These are phyloP conservation scores for Lasius fuliginosus DNA, from an alignment of 2,888 invertebrate genomes.

Conservation along the genomic window DNA sequence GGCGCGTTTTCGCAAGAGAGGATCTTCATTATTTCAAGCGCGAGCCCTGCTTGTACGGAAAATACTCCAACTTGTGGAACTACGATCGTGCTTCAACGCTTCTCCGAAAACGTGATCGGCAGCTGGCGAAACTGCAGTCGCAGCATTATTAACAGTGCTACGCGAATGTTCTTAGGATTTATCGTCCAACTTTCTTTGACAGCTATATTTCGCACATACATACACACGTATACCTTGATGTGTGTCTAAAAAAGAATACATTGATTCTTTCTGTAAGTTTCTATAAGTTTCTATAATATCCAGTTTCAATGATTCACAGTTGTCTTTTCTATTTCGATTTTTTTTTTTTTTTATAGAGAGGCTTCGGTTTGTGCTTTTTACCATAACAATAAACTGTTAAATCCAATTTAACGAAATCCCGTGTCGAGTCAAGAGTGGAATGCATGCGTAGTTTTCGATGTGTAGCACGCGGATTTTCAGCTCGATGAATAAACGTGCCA, in stretches of 20 bases:
- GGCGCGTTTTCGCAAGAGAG: conserved; percentile 58
- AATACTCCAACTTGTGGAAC: conserved; percentile 22
- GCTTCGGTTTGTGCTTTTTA: neutral
- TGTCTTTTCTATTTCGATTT: too few species aligned
- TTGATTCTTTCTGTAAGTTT: neutral
- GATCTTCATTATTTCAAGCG: conserved; percentile 54
- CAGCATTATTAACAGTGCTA: conserved; percentile 29
- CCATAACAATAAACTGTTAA: conserved; percentile 19
- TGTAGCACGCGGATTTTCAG: conserved; percentile 16
- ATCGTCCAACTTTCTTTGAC: conserved; percentile 41
- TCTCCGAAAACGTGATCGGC: conserved; percentile 44
- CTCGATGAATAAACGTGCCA: conserved; percentile 21
- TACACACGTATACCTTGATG: neutral
- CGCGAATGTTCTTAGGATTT: conserved; percentile 32
- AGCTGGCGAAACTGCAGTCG: conserved; percentile 31
- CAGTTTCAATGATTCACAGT: neutral
- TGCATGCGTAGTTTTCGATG: neutral
- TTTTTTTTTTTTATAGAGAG: neutral
- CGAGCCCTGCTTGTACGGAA: conserved; percentile 4
- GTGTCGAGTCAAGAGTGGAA: conserved; percentile 9
- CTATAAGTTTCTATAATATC: too few species aligned
- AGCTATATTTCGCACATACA: neutral
- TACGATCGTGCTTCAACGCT: conserved; percentile 26
- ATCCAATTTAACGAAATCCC: conserved; percentile 7
- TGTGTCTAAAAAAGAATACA: conserved; percentile 16